phyloP scores from a whole-genome alignment of 2,113 vertebrate species.

The Corydoras sp. region DNA sequence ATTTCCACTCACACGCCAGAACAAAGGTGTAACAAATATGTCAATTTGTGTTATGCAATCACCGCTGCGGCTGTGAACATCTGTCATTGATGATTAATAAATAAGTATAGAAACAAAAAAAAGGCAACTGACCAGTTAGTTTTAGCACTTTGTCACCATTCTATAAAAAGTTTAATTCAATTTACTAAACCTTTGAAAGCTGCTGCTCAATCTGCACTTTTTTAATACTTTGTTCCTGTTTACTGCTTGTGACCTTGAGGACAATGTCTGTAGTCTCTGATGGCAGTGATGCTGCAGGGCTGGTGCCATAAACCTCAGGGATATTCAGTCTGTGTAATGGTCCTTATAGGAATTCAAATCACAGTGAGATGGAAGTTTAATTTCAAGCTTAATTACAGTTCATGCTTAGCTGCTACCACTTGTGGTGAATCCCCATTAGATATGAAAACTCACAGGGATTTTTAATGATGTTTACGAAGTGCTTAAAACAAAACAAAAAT shows the following conservation, averaged over 20 bases:
- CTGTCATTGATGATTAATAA: no score
- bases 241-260: conserved; percentile 26
- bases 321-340: conserved; percentile 30
- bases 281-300: conserved; percentile 11
- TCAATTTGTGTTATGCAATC: no score
- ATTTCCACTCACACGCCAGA: no score
- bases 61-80: no score
- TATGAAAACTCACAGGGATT: conserved; percentile 21
- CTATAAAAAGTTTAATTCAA: conserved; percentile 4
- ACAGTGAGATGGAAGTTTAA: conserved; percentile 26
- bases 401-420: conserved; percentile 32
- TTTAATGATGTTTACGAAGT: conserved; percentile 30
- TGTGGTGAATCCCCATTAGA: conserved; percentile 25
- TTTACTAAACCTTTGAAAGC: conserved; percentile 6
- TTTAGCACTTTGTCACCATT: conserved; percentile 21
- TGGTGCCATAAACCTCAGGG: conserved; percentile 21
- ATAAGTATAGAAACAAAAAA: no score
- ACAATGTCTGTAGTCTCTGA: conserved; percentile 10
- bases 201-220: conserved; percentile 13
- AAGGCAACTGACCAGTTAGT: no score
- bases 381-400: conserved; percentile 43
- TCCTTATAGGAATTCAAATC: conserved; percentile 27
- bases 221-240: conserved; percentile 28
- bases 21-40: no score
- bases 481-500: conserved; percentile 6